Conservation (phyloP, 2,888 invertebrate genomes). For the Gnatocerus cornutus region DNA sequence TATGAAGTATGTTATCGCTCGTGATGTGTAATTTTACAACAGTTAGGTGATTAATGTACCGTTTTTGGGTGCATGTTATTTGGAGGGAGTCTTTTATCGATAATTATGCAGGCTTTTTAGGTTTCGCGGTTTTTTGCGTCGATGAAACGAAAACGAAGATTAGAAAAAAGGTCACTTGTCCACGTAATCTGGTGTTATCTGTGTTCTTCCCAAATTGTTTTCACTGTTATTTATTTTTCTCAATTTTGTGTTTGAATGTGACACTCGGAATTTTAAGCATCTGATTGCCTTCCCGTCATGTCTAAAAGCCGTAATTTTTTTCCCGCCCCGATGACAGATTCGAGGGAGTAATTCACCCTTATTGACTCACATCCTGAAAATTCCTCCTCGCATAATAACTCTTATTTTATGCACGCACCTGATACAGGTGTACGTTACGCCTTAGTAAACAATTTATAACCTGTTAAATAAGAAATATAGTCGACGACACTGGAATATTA, state of each 20-base stretch:
- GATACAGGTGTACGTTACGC: conserved; percentile 2
- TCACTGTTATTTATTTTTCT: too few relatives aligned
- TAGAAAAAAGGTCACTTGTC: too few relatives aligned
- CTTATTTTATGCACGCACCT: background rate
- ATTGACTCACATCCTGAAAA: conserved; percentile 2
- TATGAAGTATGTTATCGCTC: conserved; percentile 30
- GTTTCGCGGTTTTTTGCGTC: too few relatives aligned
- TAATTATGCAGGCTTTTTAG: too few relatives aligned
- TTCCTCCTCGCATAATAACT: background rate
- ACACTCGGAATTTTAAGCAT: too few relatives aligned
- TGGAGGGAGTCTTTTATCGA: background rate
- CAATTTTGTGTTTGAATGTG: too few relatives aligned
- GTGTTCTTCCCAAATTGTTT: too few relatives aligned
- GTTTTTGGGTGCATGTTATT: background rate
- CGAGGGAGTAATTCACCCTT: background rate
- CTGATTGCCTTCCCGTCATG: too few relatives aligned
- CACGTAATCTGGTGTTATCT: too few relatives aligned
- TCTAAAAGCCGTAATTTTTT: too few relatives aligned
- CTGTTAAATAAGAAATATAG: background rate
- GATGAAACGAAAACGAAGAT: too few relatives aligned
- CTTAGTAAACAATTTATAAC: background rate
- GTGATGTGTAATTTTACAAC: conserved; percentile 27
- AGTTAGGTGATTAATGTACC: conserved; percentile 24
- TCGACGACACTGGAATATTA: background rate
- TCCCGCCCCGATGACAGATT: too few relatives aligned